Evolutionary conservation across 2,888 invertebrate species (phyloP).

Genomic region (Pachycephus smyrnensis): DNA sequence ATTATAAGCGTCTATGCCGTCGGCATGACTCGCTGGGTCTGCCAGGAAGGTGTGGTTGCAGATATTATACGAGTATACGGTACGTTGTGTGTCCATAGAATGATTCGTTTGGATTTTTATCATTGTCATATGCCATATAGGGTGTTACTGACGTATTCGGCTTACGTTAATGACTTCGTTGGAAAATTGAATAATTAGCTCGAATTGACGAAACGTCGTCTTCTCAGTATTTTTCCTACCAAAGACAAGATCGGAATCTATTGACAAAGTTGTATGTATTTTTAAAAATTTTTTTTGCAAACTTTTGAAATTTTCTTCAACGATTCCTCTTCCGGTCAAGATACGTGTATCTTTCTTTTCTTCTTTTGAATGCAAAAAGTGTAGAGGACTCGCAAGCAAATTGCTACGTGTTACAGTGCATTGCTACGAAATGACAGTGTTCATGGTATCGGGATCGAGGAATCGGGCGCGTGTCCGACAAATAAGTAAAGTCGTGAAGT

Average conservation of each 20-base stretch:
- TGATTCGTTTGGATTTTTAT: neutral
- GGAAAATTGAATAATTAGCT: neutral
- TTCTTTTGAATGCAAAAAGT: neutral
- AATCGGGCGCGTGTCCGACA: neutral
- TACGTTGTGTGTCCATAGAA: neutral
- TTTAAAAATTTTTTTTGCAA: too few species aligned
- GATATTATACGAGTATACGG: neutral
- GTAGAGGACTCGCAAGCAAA: neutral
- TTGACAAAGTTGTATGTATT: too few species aligned
- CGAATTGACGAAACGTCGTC: neutral
- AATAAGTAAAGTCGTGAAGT: neutral
- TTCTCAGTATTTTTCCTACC: neutral
- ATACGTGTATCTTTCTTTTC: neutral
- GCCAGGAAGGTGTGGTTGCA: constrained; percentile 5
- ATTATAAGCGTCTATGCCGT: neutral
- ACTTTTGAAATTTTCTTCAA: neutral
- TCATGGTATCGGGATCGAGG: neutral
- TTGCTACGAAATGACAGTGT: neutral
- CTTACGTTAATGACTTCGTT: neutral
- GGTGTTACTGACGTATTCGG: neutral
- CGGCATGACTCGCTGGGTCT: neutral
- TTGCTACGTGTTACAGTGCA: neutral
- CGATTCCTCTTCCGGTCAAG: neutral
- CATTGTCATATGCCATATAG: neutral
- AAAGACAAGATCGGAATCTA: too few species aligned